Base-by-base conservation (phyloP, 2,888 invertebrate genomes). In the Synergus umbraculus region DNA sequence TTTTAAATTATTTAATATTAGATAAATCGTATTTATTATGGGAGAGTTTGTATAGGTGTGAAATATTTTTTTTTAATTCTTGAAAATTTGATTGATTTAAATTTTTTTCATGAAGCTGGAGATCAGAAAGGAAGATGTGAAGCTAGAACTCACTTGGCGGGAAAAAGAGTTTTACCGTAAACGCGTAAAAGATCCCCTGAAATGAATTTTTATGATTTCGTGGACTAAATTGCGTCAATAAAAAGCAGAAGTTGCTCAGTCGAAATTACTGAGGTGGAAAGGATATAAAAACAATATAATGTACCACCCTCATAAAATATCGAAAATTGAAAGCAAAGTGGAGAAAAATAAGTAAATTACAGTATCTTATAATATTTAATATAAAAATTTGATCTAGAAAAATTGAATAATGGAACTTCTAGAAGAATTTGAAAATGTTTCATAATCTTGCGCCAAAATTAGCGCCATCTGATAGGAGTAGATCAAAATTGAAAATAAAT, bases 131-230 rank as follows among this genome's bases (percentile, higher is more conserved):
- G n/a, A 43, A 9, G n/a, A 67, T 67, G 22, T 44, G 22, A 18
- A 46, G 13, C 22, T 29, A 13, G 18, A 22, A 67, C 44, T 22
- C 22, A 69, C 22, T 69, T 69, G 49, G 73, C 73, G 54, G 73
- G 73, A 73, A 73, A 73, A 54, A 73, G 29, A 54, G 29, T 54
- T 73, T 73, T 54, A 73, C 73, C 29, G 54, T 49, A n/a, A 15
- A 69, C 15, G 49, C 54, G 37, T 73, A n/a, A 73, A 73, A 73
- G 29, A 69, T 69, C 13, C 15, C 29, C 7, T 69, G 15, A 49
- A 46, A 29, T 73, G 4, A 12, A 18, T 54, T 73, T 54, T 73
- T 73, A 73, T 73, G 54, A 37, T n/a, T 73, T 73, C 54, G 54
- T 9, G 49, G 73, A 73, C 37, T n/a, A 49, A 54, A 73, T 29